Evolutionary conservation across 1,140 invertebrate species (phyloP).

Genomic region (Drosophila miranda): DNA sequence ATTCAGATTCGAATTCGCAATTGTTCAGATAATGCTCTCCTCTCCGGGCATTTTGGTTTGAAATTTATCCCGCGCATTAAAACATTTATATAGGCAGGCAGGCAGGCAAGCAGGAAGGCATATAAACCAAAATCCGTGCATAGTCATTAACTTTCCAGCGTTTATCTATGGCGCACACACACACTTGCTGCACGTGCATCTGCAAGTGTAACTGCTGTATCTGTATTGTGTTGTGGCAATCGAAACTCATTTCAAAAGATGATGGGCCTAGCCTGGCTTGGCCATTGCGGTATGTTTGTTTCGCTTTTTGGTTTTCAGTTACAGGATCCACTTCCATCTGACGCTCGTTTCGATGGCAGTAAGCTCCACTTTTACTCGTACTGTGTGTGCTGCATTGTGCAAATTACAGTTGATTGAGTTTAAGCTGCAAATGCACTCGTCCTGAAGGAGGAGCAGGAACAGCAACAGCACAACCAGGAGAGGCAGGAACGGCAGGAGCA

Average conservation of each 20-base stretch:
- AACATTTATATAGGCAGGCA: constrained; percentile 16
- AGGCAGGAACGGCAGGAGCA: constrained; percentile 10
- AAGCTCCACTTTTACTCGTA: constrained; percentile 34
- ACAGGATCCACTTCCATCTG: constrained; percentile 15
- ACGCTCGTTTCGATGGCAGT: constrained; percentile 40
- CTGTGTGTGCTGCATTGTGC: constrained; percentile 48
- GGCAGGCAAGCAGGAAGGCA: neutral
- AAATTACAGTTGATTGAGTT: constrained; percentile 74
- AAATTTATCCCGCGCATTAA: constrained; percentile 27
- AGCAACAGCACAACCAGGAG: constrained; percentile 9
- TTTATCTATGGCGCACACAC: constrained; percentile 27
- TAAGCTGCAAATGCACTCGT: constrained; percentile 51
- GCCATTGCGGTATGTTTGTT: neutral
- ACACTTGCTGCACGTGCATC: neutral
- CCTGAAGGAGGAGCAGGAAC: constrained; percentile 7
- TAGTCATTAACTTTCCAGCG: constrained; percentile 42
- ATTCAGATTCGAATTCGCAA: constrained; percentile 13
- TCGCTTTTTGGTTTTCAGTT: constrained; percentile 9
- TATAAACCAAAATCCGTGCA: constrained; percentile 31
- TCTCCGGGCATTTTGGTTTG: constrained; percentile 12
- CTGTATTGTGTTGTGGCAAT: constrained; percentile 2
- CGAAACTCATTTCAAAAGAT: constrained; percentile 43
- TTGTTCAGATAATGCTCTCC: constrained; percentile 15
- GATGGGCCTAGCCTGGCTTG: constrained; percentile 14
- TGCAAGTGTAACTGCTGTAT: neutral